Conservation (phyloP, 2,797 vertebrate species). For the Xenopus petersii region DNA sequence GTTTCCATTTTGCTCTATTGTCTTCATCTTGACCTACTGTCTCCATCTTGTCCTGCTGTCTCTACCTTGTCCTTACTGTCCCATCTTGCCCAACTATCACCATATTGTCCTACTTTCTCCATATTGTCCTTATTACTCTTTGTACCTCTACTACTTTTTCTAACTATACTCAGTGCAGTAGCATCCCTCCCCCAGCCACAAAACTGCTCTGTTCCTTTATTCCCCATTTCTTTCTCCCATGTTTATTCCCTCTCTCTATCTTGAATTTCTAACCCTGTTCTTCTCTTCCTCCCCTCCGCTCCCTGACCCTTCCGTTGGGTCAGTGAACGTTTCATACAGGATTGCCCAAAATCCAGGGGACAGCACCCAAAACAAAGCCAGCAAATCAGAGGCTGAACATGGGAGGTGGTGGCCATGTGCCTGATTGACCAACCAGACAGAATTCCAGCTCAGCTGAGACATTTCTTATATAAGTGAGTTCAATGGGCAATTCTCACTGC, state of each 20-base stretch:
- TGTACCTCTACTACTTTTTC: too few relatives aligned
- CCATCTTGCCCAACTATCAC: too few relatives aligned
- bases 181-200: background rate
- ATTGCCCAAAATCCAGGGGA: conserved; percentile 6
- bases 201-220: too few relatives aligned
- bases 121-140: too few relatives aligned
- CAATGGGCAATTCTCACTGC: background rate
- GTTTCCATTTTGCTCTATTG: too few relatives aligned
- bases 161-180: too few relatives aligned
- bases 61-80: too few relatives aligned
- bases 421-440: conserved; percentile 11
- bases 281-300: background rate
- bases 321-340: background rate
- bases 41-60: too few relatives aligned
- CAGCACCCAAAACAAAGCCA: background rate
- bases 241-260: background rate
- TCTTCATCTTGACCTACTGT: too few relatives aligned
- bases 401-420: background rate
- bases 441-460: background rate
- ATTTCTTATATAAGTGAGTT: background rate
- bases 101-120: too few relatives aligned
- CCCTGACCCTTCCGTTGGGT: background rate
- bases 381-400: background rate
- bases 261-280: background rate
- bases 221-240: too few relatives aligned